A percentile compares a stretch with the other conserved stretches of the same genome.
Conservation (phyloP, 2,113 vertebrate genomes). For the Canis aureus region DNA sequence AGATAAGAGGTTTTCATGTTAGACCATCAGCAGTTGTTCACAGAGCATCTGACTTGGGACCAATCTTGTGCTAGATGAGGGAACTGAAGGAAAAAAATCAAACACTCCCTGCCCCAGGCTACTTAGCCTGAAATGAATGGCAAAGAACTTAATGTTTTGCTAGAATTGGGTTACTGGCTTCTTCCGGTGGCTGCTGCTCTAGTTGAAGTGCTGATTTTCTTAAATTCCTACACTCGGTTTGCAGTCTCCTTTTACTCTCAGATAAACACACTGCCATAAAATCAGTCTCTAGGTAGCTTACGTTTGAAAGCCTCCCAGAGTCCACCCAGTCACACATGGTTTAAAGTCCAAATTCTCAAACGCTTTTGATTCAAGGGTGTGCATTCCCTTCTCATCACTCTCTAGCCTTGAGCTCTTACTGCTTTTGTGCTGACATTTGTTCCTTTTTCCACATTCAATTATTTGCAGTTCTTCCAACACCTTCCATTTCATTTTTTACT, state of each 20-base stretch:
- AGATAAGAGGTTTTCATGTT: neutral
- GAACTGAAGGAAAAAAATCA: neutral
- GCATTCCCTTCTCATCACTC: neutral
- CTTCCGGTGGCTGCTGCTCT: neutral
- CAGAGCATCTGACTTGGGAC: neutral
- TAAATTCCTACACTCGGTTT: neutral
- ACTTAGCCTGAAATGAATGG: neutral
- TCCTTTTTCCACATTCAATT: neutral
- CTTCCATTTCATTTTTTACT: neutral
- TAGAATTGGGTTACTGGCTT: neutral
- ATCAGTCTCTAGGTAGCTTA: neutral
- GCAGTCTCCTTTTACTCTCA: neutral
- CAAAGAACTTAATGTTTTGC: neutral
- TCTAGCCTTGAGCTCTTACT: neutral
- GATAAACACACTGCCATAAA: neutral
- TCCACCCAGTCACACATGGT: neutral
- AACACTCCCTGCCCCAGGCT: neutral
- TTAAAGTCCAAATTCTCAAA: neutral
- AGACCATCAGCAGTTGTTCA: neutral
- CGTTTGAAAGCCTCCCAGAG: neutral
- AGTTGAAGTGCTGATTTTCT: constrained; percentile 18
- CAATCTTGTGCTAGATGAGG: neutral
- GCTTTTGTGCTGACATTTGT: neutral
- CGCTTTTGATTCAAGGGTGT: neutral
- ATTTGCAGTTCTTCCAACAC: neutral